Evolutionary conservation across 2,888 invertebrate species (phyloP).

Genomic region (Temnothorax ravouxi): DNA sequence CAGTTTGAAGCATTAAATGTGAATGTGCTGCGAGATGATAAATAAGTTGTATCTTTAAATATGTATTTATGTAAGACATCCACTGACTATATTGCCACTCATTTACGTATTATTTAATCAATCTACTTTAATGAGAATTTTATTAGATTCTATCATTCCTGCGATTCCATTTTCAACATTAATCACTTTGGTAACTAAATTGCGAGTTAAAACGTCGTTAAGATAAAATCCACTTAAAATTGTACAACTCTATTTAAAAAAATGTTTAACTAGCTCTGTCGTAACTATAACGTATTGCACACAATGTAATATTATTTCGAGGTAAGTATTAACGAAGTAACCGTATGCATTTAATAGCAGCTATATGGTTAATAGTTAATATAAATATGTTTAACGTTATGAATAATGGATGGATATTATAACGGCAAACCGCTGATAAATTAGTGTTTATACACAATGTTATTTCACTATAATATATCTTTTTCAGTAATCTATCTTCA

Average conservation of each 20-base stretch:
- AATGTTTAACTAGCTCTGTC: not conserved
- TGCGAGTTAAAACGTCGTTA: not conserved
- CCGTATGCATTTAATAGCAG: constrained; percentile 5
- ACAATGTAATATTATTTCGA: constrained; percentile 24
- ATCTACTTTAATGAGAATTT: constrained; percentile 28
- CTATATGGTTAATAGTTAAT: constrained; percentile 30
- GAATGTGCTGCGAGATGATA: not conserved
- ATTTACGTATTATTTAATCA: constrained; percentile 24
- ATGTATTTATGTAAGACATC: not conserved
- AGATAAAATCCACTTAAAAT: constrained; percentile 25
- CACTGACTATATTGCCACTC: not conserved
- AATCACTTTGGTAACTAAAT: constrained; percentile 21
- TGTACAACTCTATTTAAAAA: not conserved
- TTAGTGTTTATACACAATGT: constrained; percentile 29
- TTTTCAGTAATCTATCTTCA: constrained; percentile 33
- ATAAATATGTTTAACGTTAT: constrained; percentile 7
- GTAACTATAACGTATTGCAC: not conserved
- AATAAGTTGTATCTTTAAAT: constrained; percentile 3
- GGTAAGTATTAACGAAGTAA: constrained; percentile 3
- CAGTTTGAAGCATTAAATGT: constrained; percentile 9
- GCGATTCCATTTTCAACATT: not conserved
- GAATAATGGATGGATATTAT: constrained; percentile 38
- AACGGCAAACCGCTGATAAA: constrained; percentile 41
- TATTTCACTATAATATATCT: not conserved
- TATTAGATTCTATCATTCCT: not conserved